Base-by-base conservation (phyloP, 2,888 invertebrate genomes). In the Brachyopa scutellaris region DNA sequence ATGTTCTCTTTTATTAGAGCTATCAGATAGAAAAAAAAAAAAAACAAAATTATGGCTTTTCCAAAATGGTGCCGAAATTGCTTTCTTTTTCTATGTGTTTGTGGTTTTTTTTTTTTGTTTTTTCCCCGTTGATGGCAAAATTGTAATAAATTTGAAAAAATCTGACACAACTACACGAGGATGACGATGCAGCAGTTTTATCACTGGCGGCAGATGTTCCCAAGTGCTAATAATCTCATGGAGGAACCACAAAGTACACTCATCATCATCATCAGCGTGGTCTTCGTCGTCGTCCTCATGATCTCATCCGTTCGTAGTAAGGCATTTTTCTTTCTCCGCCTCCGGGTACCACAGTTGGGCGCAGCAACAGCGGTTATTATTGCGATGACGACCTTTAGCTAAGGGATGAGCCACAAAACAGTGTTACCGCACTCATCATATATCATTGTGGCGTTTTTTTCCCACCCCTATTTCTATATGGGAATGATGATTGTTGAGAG, bases 171-270 rank as follows among this genome's bases (percentile, higher is more conserved):
- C 67, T 33, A 55, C 33, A 64, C 49, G 15, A 26, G 57, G 66
- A 82, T 72, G 82, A 82, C 77, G 70, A 64, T 70, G 82, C 82
- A 77, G 82, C 66, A 77, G 61, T 77, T 70, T 82, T 82, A 82
- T 82, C 82, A 64, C 70, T 47, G 40, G 74, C 73, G 73, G 84
- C 84, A 84, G 84, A 84, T 84, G 84, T 84, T 84, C 45, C 84
- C 62, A 84, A 80, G 84, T 84, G 84, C 80, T 84, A 84, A 84
- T 84, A 84, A 84, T 76, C 84, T 82, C 82, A 82, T 82, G 82
- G 82, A 82, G 31, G 70, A 77, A 82, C 82, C 82, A 40, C 77
- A 82, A 77, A 82, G 82, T 82, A 82, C 66, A 77, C 82, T 77
- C 77, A 82, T 82, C 80, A 82, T 76, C 57, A 62, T 62, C 55